Evolutionary conservation across 2,797 vertebrate genomes (phyloP), one percentile per base, ranked within the genome.

Genomic region (Microctenopoma stevenorrisi): DNA sequence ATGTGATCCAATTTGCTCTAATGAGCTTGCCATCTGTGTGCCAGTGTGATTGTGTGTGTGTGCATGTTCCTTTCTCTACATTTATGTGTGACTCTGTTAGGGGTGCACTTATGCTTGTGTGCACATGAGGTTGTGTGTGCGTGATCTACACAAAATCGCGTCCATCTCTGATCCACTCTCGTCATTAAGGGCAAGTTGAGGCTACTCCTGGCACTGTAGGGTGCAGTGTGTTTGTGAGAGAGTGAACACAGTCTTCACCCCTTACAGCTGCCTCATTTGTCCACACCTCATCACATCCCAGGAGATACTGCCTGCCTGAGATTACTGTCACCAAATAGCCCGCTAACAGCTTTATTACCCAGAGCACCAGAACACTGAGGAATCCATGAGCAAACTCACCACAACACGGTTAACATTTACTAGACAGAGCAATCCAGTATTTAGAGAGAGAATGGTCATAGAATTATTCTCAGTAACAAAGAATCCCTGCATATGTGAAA

Each of bases 121-220:
- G 10, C 48, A 61, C n/a, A 42, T 7, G 33, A 55, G 64, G 44
- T 42, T 7, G 10, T 61, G 10, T 61, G 59, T 57, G 66, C 33
- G 49, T 69, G 5, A 30, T 5, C 0, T 22, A 47, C 8, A 40
- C 16, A 56, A 76, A 68, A 80, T 63, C 56, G 46, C 2, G 0
- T 54, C 76, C 18, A 10, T 64, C 65, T 66, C 37, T 56, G 68
- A 72, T 85, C 80, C 56, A 47, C 71, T 69, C 61, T 80, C 48
- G n/a, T 89, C 78, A 89, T 90, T 84, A 85, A 38, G 81, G 89
- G 89, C 91, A 91, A 87, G 91, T 90, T 33, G 79, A 88, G 91
- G 86, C 89, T 77, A 46, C 33, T 76, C 73, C 87, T 26, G 80
- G 72, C 88, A 55, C 86, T 76, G 85, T 78, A 76, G 80, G 90